These are phyloP conservation scores for Octodonta nipae DNA, from an alignment of 2,888 invertebrate species.

Conservation along the genomic window DNA sequence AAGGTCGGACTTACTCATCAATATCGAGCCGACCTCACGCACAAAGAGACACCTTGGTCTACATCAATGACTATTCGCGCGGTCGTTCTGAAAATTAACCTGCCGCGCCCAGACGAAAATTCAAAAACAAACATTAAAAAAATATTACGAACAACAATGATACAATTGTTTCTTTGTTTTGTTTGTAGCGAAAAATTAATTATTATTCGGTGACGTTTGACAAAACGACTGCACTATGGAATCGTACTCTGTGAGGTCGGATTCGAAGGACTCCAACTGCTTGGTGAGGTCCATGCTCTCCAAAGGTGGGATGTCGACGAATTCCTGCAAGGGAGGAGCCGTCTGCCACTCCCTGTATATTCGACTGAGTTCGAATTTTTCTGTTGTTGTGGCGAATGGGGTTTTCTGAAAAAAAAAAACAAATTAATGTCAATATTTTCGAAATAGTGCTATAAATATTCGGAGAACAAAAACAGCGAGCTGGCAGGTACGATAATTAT, in stretches of 20 bases:
- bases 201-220: constrained; percentile 25
- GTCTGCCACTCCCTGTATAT: constrained; percentile 70
- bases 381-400: constrained; percentile 61
- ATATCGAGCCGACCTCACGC: no score
- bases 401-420: constrained; percentile 49
- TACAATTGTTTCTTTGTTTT: no score
- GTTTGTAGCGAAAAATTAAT: no score
- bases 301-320: constrained; percentile 44
- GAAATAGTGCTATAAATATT: no score
- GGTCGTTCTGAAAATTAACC: no score
- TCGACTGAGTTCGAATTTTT: constrained; percentile 59
- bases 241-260: constrained; percentile 61
- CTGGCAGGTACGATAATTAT: neutral
- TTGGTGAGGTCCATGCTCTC: constrained; percentile 44
- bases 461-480: neutral
- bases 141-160: no score
- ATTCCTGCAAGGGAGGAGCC: constrained; percentile 38
- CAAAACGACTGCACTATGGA: constrained; percentile 59
- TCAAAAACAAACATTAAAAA: no score
- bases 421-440: neutral
- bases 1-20: no score
- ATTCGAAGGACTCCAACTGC: constrained; percentile 62
- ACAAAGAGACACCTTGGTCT: no score
- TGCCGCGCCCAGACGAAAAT: no score
- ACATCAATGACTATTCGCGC: no score